A percentile compares a stretch with the other conserved stretches of the same genome.
These are phyloP conservation scores for Actenoides hombroni DNA, from an alignment of 2,113 vertebrate species.

Conservation along the genomic window DNA sequence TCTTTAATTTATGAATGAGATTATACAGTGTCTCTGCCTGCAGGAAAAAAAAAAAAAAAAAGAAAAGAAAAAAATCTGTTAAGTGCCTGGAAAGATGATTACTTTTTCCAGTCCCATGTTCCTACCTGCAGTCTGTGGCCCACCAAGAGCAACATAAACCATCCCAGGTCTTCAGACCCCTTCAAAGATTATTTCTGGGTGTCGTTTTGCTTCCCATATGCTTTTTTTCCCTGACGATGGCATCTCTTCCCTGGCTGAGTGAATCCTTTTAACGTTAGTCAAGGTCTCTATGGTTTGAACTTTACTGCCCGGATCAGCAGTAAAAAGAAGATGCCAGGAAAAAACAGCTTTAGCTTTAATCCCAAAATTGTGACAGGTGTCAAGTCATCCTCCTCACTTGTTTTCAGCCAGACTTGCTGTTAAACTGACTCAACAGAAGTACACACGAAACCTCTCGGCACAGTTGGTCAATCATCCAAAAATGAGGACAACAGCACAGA, in stretches of 20 bases:
- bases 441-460: not conserved
- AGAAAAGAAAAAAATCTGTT: not conserved
- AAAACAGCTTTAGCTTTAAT: not conserved
- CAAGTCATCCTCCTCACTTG: not conserved
- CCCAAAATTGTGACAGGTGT: not conserved
- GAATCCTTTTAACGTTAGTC: not conserved
- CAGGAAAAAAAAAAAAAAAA: not conserved
- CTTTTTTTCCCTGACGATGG: no score
- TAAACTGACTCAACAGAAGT: not conserved
- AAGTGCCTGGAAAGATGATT: not conserved
- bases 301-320: not conserved
- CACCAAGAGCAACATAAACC: not conserved
- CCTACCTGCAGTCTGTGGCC: not conserved
- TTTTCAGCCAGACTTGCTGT: not conserved
- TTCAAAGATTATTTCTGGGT: not conserved
- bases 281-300: not conserved
- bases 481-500: not conserved
- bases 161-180: not conserved
- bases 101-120: not conserved
- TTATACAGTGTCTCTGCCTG: not conserved
- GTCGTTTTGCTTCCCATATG: not conserved
- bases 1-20: conserved; percentile 47
- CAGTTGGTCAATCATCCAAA: not conserved
- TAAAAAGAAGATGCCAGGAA: not conserved
- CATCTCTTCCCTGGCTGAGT: not conserved